Evolutionary conservation across 2,113 vertebrate species (phyloP), one percentile per base, ranked within the genome.

Genomic region (Gadus macrocephalus): DNA sequence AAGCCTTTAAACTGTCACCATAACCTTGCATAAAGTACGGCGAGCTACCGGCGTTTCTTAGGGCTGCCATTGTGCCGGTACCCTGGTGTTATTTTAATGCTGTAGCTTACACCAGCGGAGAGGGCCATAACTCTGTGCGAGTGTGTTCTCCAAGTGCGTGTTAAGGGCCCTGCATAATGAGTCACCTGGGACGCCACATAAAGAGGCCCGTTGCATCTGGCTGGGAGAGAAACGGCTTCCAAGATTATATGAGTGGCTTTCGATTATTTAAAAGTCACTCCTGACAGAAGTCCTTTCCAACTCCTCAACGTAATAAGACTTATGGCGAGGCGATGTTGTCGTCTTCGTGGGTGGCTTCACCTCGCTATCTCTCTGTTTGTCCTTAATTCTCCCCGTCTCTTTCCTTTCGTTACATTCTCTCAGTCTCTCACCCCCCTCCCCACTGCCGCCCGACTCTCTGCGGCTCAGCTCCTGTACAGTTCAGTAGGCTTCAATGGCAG

Each of bases 141-240:
- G 78, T 73, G 59, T 58, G 70, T 81, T 72, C 80, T 80, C 62
- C 1, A 66, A 62, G 75, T 69, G 77, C 75, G 74, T 66, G 73
- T 85, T 81, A 83, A 82, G 83, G 82, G 80, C 73, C 69, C 76
- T 75, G 70, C 71, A 77, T 81, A 86, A 88, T 78, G 74, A 87
- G 81, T 82, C 88, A 86, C 88, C 80, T 85, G 87, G 83, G 87
- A 82, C 59, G 58, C 49, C 78, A 64, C 73, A 76, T 84, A 88
- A 87, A 87, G 74, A 68, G 56, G 69, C 62, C 70, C 42, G 14
- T 49, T 49, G 42, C 42, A 49, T 49, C 42, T 49, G 42, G 42
- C 42, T 49, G 42, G 8, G 42, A 49, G 42, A 49, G 42, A 49
- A 49, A 49, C 11, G 42, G 42, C 42, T 9, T 49, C 42, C 42